Conservation (phyloP, 2,797 vertebrate species). For the Clangula hyemalis region DNA sequence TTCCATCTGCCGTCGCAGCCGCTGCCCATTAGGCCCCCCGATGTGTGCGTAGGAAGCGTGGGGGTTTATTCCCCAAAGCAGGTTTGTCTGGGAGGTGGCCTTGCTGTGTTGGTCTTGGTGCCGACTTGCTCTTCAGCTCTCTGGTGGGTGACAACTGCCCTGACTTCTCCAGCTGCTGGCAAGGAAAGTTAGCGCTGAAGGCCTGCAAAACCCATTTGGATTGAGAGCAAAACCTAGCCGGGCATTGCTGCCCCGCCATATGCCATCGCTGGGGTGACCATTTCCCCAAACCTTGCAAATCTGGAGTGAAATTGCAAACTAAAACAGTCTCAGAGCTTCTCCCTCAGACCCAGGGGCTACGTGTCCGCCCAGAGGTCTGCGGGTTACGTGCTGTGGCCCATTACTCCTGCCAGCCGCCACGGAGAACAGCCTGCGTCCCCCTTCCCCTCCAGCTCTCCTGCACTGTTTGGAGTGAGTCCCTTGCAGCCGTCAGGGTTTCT, state of each 20-base stretch:
- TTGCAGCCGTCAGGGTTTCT: background rate
- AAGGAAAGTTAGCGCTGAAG: background rate
- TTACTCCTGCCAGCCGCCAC: background rate
- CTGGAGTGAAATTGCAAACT: background rate
- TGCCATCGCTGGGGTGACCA: background rate
- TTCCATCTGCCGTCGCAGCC: slow-evolving; percentile 69
- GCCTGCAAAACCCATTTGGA: accelerated
- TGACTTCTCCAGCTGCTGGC: slow-evolving; percentile 12
- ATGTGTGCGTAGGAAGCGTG: slow-evolving; percentile 86
- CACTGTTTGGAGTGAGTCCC: background rate
- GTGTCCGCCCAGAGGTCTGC: background rate
- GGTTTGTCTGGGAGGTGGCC: slow-evolving; percentile 79
- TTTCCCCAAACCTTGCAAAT: background rate
- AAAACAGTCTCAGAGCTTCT: background rate
- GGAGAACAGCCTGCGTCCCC: background rate
- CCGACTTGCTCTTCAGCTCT: background rate
- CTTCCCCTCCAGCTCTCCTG: background rate
- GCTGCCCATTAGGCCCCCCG: slow-evolving; percentile 80
- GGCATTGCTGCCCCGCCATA: background rate
- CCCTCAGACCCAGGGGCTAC: background rate
- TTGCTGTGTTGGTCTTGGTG: slow-evolving; percentile 47
- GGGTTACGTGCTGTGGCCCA: background rate
- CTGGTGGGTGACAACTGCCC: background rate
- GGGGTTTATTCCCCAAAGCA: slow-evolving; percentile 90
- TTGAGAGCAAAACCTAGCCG: background rate